A percentile compares a stretch with the other conserved stretches of the same genome.
phyloP scores from a whole-genome alignment of 2,797 vertebrate species.

The Sternotherus odoratus region DNA sequence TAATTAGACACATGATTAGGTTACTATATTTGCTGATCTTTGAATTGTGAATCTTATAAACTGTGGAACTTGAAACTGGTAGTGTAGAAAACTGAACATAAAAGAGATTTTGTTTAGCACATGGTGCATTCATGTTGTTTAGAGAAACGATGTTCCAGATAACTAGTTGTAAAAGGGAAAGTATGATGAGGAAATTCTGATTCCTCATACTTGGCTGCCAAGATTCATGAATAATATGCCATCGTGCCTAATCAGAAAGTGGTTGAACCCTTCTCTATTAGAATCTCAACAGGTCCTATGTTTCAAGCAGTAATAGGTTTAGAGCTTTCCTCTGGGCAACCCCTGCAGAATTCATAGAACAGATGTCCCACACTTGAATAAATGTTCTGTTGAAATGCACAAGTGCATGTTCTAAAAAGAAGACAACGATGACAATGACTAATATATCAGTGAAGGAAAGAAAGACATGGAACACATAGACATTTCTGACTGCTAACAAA shows the following conservation, averaged over 20 bases:
- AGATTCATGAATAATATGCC: constrained; percentile 72
- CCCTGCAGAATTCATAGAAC: constrained; percentile 39
- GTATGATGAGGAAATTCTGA: constrained; percentile 59
- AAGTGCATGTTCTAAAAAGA: constrained; percentile 13
- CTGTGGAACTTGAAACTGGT: constrained; percentile 26
- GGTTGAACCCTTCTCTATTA: constrained; percentile 16
- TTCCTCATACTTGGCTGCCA: constrained; percentile 61
- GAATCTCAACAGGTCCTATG: neutral
- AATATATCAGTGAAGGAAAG: neutral
- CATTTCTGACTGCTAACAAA: neutral
- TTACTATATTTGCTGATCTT: constrained; percentile 3
- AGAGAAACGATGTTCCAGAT: constrained; percentile 61
- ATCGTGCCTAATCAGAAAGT: constrained; percentile 58
- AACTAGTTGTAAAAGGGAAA: constrained; percentile 65
- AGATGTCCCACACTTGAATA: constrained; percentile 26
- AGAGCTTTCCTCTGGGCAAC: constrained; percentile 56
- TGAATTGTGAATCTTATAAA: constrained; percentile 47
- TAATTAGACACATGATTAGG: neutral
- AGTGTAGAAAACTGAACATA: constrained; percentile 52
- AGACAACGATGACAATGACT: neutral
- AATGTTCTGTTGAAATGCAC: constrained; percentile 4
- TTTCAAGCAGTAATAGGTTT: constrained; percentile 62
- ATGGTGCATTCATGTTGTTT: constrained; percentile 68
- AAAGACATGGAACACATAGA: neutral
- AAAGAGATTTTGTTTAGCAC: constrained; percentile 54